Percentiles rank a stretch among this genome's conserved stretches.
Evolutionary conservation across 1,140 invertebrate genomes (phyloP).

Genomic region (Scaptomyza hsui): DNA sequence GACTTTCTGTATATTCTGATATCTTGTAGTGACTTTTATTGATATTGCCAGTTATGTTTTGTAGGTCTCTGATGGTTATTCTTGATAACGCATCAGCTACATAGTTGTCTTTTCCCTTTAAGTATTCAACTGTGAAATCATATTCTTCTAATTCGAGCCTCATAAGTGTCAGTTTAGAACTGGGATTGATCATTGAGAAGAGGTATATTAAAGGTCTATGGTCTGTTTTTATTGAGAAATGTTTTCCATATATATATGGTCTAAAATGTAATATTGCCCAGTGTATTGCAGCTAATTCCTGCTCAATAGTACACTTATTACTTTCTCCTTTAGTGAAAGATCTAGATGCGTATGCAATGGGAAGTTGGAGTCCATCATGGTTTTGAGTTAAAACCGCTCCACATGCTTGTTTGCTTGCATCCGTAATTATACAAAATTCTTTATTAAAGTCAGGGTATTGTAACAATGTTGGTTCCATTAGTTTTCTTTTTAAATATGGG

Average conservation of each 20-base stretch:
- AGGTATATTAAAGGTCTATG: neutral
- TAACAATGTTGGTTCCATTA: too few relatives aligned
- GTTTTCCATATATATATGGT: conserved; percentile 1
- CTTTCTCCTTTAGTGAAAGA: neutral
- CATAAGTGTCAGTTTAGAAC: neutral
- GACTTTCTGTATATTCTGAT: too few relatives aligned
- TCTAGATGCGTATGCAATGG: neutral
- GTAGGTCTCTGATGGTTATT: too few relatives aligned
- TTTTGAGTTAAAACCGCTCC: neutral
- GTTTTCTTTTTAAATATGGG: too few relatives aligned
- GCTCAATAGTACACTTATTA: neutral
- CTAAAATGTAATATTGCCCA: neutral
- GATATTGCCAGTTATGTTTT: too few relatives aligned
- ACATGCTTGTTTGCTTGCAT: too few relatives aligned
- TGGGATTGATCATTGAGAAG: neutral
- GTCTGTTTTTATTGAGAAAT: neutral
- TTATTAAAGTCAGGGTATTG: too few relatives aligned
- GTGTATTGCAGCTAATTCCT: neutral
- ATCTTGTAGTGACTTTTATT: too few relatives aligned
- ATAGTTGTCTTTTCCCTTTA: too few relatives aligned
- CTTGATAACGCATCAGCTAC: too few relatives aligned
- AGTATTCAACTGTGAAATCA: too few relatives aligned
- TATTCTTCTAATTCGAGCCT: neutral
- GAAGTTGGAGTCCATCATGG: neutral
- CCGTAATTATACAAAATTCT: too few relatives aligned